phyloP scores from a whole-genome alignment of 1,140 invertebrate genomes.

The Harlomillsia oculata region DNA sequence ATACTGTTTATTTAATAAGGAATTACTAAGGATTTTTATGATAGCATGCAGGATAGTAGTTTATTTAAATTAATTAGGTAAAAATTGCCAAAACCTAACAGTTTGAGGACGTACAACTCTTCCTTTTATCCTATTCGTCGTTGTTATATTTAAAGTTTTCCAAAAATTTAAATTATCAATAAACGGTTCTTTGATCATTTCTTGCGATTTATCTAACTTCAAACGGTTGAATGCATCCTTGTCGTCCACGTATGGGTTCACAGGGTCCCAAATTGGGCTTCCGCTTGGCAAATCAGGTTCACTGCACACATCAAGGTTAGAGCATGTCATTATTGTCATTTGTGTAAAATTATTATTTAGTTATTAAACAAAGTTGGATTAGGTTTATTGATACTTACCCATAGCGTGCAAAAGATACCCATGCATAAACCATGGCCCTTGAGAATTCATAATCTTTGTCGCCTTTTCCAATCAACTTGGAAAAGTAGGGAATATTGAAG shows the following conservation, averaged over 20 bases:
- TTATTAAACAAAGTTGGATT: too few relatives aligned
- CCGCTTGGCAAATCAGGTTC: conserved; percentile 4
- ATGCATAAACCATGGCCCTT: conserved; percentile 19
- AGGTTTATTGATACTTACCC: conserved; percentile 24
- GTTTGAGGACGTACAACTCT: too few relatives aligned
- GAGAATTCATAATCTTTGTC: conserved; percentile 28
- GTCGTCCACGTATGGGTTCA: neutral
- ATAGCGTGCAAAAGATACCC: conserved; percentile 24
- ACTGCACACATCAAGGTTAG: neutral
- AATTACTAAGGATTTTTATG: too few relatives aligned
- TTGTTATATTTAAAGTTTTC: conserved; percentile 20
- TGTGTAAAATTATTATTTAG: neutral
- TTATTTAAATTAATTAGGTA: too few relatives aligned
- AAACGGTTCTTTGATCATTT: conserved; percentile 26
- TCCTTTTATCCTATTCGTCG: neutral
- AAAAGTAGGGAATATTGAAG: conserved; percentile 28
- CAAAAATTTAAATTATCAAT: conserved; percentile 23
- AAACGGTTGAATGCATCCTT: neutral
- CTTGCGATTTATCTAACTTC: conserved; percentile 8
- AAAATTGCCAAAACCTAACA: too few relatives aligned
- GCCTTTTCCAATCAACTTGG: conserved; percentile 23
- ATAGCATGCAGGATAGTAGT: too few relatives aligned
- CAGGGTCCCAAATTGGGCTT: neutral
- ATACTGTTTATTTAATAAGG: too few relatives aligned
- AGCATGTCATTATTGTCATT: neutral